These are phyloP conservation scores for Coelogynopora nodosa DNA, from an alignment of 2,888 invertebrate species.

Conservation along the genomic window DNA sequence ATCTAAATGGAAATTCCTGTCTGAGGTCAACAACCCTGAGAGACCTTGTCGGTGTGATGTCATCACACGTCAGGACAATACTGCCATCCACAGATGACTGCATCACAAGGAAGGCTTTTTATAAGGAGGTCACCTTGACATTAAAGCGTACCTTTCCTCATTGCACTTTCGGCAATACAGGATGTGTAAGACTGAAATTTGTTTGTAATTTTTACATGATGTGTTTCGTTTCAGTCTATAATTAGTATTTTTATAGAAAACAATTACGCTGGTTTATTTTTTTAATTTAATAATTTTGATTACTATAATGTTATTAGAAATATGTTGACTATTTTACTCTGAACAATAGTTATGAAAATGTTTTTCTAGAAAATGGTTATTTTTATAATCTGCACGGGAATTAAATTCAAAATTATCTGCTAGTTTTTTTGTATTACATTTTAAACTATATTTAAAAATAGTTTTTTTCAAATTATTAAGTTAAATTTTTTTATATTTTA, in stretches of 20 bases:
- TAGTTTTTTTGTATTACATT: background rate
- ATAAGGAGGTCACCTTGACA: constrained; percentile 15
- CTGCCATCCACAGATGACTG: constrained; percentile 1
- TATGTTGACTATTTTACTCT: background rate
- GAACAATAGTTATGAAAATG: background rate
- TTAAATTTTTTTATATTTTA: background rate
- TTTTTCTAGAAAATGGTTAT: constrained; percentile 11
- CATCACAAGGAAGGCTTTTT: constrained; percentile 1
- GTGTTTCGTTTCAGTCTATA: background rate
- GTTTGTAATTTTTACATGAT: constrained; percentile 9
- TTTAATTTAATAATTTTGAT: background rate
- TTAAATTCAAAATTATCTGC: background rate
- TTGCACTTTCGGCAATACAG: constrained; percentile 4
- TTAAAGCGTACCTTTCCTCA: constrained; percentile 8
- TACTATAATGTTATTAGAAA: background rate
- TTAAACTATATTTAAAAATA: background rate
- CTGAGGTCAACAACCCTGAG: background rate
- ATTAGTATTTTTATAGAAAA: background rate
- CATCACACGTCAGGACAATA: constrained; percentile 2
- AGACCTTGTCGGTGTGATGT: constrained; percentile 10
- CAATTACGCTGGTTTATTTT: background rate
- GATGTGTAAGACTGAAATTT: constrained; percentile 18
- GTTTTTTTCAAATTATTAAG: background rate
- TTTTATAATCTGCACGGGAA: no score
- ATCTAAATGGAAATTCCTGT: constrained; percentile 1